Evolutionary conservation across 2,888 invertebrate genomes (phyloP).

Genomic region (Gastracanthus pulcherrimus): DNA sequence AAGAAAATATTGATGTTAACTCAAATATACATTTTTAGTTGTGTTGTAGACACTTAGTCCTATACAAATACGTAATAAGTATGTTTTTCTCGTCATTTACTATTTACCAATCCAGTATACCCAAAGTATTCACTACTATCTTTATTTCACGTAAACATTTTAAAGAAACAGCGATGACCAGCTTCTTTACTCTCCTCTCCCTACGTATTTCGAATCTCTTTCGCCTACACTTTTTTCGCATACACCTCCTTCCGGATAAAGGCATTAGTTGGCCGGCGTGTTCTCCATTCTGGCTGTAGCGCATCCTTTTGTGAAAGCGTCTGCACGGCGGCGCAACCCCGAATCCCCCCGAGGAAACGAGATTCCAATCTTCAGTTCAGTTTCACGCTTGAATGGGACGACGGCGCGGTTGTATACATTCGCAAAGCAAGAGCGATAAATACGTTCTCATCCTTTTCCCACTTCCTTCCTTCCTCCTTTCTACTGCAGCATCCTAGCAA

Average conservation of each 20-base stretch:
- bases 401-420: conserved; percentile 48
- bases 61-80: no score
- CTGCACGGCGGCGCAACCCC: conserved; percentile 1
- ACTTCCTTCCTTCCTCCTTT: neutral
- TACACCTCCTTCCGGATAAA: conserved; percentile 31
- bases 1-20: no score
- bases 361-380: conserved; percentile 57
- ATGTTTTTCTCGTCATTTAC: no score
- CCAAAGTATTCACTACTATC: no score
- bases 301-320: conserved; percentile 35
- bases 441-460: conserved; percentile 47
- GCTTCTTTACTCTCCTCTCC: neutral
- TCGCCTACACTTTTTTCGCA: no score
- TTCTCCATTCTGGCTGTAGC: conserved; percentile 15
- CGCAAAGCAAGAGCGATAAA: conserved; percentile 55
- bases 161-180: neutral
- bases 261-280: conserved; percentile 45
- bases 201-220: neutral
- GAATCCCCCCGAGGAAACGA: conserved; percentile 45
- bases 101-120: no score
- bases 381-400: conserved; percentile 56
- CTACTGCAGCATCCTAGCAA: neutral
- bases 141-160: neutral
- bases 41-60: no score
- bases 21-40: no score